Conservation (phyloP, 2,113 vertebrate species). For the Illadopsis cleaveri region DNA sequence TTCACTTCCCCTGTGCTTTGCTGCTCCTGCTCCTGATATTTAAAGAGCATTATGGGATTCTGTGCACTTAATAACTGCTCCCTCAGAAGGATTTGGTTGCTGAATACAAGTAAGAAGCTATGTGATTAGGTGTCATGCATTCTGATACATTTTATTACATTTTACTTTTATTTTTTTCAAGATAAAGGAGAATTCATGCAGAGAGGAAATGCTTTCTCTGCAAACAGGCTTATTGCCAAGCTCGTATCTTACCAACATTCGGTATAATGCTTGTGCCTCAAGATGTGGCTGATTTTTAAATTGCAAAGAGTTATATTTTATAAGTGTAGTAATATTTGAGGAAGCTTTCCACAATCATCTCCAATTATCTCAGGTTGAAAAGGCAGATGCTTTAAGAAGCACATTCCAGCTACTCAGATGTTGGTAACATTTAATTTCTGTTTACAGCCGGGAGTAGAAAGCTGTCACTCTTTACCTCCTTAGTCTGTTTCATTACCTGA, state of each 20-base stretch:
- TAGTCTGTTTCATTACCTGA: background rate
- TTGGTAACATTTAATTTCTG: background rate
- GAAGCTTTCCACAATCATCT: background rate
- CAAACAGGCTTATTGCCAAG: background rate
- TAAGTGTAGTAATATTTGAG: background rate
- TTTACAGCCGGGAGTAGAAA: background rate
- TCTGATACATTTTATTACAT: conserved; percentile 39
- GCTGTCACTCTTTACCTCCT: background rate
- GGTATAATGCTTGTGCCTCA: background rate
- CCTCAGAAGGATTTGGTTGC: conserved; percentile 20
- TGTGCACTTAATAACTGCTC: conserved; percentile 17
- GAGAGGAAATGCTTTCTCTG: background rate
- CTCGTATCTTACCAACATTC: background rate
- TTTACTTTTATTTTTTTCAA: background rate
- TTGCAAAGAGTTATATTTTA: background rate
- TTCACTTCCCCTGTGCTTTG: background rate
- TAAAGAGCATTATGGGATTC: conserved; percentile 59
- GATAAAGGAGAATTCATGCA: background rate
- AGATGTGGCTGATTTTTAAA: conserved; percentile 13
- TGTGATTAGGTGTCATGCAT: conserved; percentile 8
- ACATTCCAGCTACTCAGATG: background rate
- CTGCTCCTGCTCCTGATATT: conserved; percentile 40
- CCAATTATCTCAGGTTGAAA: background rate
- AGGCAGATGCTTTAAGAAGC: background rate
- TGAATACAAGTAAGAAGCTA: conserved; percentile 40